A percentile compares a stretch with the other conserved stretches of the same genome.
phyloP scores from a whole-genome alignment of 2,888 invertebrate species.

The Melieria crassipennis region DNA sequence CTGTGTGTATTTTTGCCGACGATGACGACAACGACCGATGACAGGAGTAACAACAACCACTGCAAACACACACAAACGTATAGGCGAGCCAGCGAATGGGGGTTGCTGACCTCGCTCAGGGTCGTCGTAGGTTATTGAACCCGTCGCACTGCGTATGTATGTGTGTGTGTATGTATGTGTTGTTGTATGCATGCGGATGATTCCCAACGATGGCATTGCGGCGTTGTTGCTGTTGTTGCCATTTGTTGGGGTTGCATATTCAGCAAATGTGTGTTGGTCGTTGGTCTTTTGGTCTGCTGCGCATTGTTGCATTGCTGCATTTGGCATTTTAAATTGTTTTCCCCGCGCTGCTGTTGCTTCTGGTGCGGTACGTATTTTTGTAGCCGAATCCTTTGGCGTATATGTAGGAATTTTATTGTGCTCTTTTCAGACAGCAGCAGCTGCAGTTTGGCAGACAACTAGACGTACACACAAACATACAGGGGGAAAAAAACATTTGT shows the following conservation, averaged over 20 bases:
- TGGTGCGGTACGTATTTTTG: neutral
- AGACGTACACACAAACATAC: constrained; percentile 29
- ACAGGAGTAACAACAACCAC: neutral
- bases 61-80: constrained; percentile 1
- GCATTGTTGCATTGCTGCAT: constrained; percentile 28
- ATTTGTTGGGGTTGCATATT: constrained; percentile 26
- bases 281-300: constrained; percentile 48
- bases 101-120: constrained; percentile 67
- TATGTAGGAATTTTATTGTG: neutral
- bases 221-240: neutral
- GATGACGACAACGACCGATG: neutral
- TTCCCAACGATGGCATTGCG: constrained; percentile 20
- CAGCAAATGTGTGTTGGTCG: constrained; percentile 59
- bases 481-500: constrained; percentile 18
- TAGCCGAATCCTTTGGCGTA: constrained; percentile 31
- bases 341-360: constrained; percentile 10
- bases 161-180: neutral
- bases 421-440: constrained; percentile 26
- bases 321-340: neutral
- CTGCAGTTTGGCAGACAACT: constrained; percentile 38
- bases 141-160: constrained; percentile 34
- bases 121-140: constrained; percentile 66
- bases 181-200: neutral
- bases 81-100: constrained; percentile 47
- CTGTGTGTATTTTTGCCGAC: neutral